Evolutionary conservation across 2,888 invertebrate genomes (phyloP), one percentile per base, ranked within the genome.

Genomic region (Chrysina gloriosa): DNA sequence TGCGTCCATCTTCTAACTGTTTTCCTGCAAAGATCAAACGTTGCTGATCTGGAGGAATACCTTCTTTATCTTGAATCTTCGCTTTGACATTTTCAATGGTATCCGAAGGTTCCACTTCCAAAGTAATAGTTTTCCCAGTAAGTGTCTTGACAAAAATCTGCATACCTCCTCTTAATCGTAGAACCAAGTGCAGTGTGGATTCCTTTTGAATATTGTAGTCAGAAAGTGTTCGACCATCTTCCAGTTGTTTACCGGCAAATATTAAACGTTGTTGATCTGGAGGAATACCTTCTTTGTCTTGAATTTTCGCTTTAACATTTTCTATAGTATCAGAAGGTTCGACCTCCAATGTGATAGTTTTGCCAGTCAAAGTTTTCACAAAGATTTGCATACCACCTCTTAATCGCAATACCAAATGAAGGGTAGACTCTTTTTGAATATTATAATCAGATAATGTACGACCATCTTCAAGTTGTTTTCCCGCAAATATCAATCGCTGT

Each of bases 391-490:
- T 90, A 71, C 90, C 93, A 88, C 97, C 97, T 83, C 97, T 90
- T 76, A 98, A 90, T 86, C 97, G 92, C 70, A 98, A 88, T 71
- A 97, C 97, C 86, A 95, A 89, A 84, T 97, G 97, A 72, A 97
- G 89, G 3, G 97, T 98, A 0, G 97, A 97, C 84, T 96, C 95
- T 84, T 96, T 95, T 82, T 96, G 96, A 80, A 96, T 96, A 80
- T 96, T 96, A 84, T 96, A n/a, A n/a, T n/a, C n/a, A n/a, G n/a
- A n/a, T n/a, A n/a, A n/a, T n/a, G n/a, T n/a, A n/a, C n/a, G n/a
- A n/a, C n/a, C n/a, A n/a, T n/a, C n/a, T n/a, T n/a, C n/a, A n/a
- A n/a, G n/a, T n/a, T n/a, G n/a, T n/a, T n/a, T n/a, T n/a, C n/a
- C n/a, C n/a, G n/a, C n/a, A n/a, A n/a, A n/a, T n/a, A n/a, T n/a